These are phyloP conservation scores for Netelia virgata DNA, from an alignment of 2,888 invertebrate species.

Conservation along the genomic window DNA sequence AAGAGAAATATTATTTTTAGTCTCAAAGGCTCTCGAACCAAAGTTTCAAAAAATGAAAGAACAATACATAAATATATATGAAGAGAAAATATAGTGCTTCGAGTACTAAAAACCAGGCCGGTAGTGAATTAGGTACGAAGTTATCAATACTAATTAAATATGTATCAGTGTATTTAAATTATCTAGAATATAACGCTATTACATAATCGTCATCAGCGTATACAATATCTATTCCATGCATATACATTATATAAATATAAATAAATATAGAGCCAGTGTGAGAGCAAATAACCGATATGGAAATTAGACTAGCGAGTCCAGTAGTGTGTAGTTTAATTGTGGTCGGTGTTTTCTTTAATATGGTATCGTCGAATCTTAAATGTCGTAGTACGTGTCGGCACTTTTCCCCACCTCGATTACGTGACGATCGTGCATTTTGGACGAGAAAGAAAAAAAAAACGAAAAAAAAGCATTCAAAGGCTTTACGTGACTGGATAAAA, in stretches of 20 bases:
- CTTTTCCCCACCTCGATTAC: slow-evolving; percentile 70
- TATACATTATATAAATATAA: slow-evolving; percentile 56
- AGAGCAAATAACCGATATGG: slow-evolving; percentile 81
- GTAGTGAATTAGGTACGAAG: slow-evolving; percentile 84
- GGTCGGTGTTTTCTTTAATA: slow-evolving; percentile 84
- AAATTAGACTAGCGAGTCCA: slow-evolving; percentile 83
- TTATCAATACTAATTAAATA: slow-evolving; percentile 83
- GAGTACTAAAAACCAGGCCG: slow-evolving; percentile 84
- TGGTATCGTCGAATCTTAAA: slow-evolving; percentile 83
- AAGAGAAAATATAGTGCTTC: slow-evolving; percentile 78
- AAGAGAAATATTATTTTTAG: neutral
- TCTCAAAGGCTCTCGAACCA: neutral
- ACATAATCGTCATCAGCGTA: slow-evolving; percentile 77
- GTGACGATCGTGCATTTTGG: slow-evolving; percentile 10
- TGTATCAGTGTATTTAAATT: slow-evolving; percentile 83
- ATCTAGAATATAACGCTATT: slow-evolving; percentile 82
- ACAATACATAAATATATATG: slow-evolving; percentile 46
- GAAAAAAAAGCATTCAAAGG: slow-evolving; percentile 12
- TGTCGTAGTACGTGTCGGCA: slow-evolving; percentile 82
- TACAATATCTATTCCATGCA: slow-evolving; percentile 33
- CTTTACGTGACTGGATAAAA: slow-evolving; percentile 42
- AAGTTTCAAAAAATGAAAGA: slow-evolving; percentile 41
- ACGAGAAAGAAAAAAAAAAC: slow-evolving; percentile 27
- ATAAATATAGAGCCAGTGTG: slow-evolving; percentile 47
- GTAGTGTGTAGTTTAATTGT: slow-evolving; percentile 84